Conservation (phyloP, 2,888 invertebrate species). For the Yponomeuta malinellus region DNA sequence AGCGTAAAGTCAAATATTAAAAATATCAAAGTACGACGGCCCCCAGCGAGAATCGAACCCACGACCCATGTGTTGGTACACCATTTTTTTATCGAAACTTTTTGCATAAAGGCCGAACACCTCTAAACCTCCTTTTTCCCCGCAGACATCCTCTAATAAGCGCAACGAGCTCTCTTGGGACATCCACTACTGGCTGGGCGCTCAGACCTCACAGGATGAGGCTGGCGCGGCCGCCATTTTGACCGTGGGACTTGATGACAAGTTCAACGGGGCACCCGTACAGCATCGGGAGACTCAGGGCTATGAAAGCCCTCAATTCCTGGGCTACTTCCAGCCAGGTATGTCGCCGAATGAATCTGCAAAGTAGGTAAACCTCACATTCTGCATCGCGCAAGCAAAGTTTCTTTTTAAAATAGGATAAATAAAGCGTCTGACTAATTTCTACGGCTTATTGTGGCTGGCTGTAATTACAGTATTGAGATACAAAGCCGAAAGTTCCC, state of each 20-base stretch:
- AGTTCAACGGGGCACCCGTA: slow-evolving; percentile 87
- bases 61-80: too few relatives aligned
- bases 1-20: too few relatives aligned
- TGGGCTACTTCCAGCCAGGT: slow-evolving; percentile 84
- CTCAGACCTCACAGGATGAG: slow-evolving; percentile 85
- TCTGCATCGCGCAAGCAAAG: too few relatives aligned
- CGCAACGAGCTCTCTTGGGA: slow-evolving; percentile 83
- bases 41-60: too few relatives aligned
- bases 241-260: slow-evolving; percentile 89
- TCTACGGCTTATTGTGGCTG: too few relatives aligned
- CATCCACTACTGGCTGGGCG: slow-evolving; percentile 92
- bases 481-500: too few relatives aligned
- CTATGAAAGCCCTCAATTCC: slow-evolving; percentile 87
- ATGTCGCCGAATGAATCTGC: slow-evolving; percentile 21
- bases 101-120: not conserved
- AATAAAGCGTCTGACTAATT: too few relatives aligned
- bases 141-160: slow-evolving; percentile 80
- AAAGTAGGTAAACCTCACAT: too few relatives aligned
- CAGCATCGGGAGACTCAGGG: slow-evolving; percentile 92
- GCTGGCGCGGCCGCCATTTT: slow-evolving; percentile 85
- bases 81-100: too few relatives aligned
- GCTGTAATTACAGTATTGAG: too few relatives aligned
- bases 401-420: too few relatives aligned
- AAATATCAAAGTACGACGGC: too few relatives aligned
- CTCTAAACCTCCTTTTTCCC: not conserved